Percentiles rank a stretch among this genome's conserved stretches.
Conservation (phyloP, 2,888 invertebrate genomes). For the Eulithis testata region DNA sequence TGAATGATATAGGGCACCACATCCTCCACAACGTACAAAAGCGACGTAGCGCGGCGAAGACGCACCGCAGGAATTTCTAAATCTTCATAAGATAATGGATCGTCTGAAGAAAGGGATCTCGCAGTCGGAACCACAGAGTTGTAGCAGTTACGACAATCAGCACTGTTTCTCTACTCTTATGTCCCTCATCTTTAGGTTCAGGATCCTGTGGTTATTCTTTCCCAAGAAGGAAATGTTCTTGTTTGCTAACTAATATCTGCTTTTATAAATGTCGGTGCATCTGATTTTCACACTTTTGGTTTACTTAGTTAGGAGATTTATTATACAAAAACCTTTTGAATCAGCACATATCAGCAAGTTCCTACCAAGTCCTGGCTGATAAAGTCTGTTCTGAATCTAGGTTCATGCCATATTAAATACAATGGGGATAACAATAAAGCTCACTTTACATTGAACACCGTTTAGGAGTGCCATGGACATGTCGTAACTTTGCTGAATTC, state of each 20-base stretch:
- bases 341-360: too few species aligned
- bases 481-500: conserved; percentile 80
- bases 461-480: conserved; percentile 9
- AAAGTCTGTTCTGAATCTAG: too few species aligned
- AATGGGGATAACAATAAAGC: neutral
- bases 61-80: conserved; percentile 81
- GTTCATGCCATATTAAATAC: neutral
- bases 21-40: conserved; percentile 9
- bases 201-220: too few species aligned
- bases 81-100: conserved; percentile 85
- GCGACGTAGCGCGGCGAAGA: conserved; percentile 41
- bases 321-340: too few species aligned
- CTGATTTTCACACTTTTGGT: too few species aligned
- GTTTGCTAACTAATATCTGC: too few species aligned
- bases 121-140: conserved; percentile 53
- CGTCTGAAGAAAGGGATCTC: conserved; percentile 81
- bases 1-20: conserved; percentile 5
- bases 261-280: too few species aligned
- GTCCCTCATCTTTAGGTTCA: too few species aligned
- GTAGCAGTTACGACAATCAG: neutral
- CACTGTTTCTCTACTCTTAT: conserved; percentile 2
- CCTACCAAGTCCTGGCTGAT: too few species aligned
- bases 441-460: neutral
- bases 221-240: too few species aligned
- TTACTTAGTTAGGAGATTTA: too few species aligned